These are phyloP conservation scores for Tachina lurida DNA, from an alignment of 2,888 invertebrate species.

Conservation along the genomic window DNA sequence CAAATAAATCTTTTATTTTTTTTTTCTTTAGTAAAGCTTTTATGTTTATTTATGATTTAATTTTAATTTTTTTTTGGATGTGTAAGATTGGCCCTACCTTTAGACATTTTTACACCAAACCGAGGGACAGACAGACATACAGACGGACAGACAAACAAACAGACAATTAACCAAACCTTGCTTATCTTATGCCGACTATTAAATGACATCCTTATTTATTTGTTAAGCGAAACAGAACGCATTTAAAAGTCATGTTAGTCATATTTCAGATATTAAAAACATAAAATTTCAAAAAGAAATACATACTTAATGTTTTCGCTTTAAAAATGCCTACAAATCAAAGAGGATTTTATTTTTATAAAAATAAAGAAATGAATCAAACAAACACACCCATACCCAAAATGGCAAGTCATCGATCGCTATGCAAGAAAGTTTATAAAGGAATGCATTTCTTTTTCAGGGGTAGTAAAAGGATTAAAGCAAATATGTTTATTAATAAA, in stretches of 20 bases:
- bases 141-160: constrained; percentile 21
- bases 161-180: constrained; percentile 43
- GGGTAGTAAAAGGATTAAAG: constrained; percentile 8
- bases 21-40: constrained; percentile 11
- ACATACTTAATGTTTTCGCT: constrained; percentile 17
- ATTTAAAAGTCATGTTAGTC: constrained; percentile 52
- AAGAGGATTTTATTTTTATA: neutral
- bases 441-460: constrained; percentile 1
- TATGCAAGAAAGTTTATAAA: neutral
- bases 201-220: constrained; percentile 58
- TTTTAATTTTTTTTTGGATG: neutral
- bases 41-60: neutral
- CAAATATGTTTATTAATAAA: no score
- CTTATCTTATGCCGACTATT: constrained; percentile 46
- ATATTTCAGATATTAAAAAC: constrained; percentile 56
- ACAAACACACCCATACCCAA: constrained; percentile 42
- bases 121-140: neutral
- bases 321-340: constrained; percentile 52
- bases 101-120: neutral
- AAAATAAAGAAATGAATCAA: neutral
- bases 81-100: constrained; percentile 49
- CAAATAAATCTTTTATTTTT: constrained; percentile 46
- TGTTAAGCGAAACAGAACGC: constrained; percentile 22
- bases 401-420: constrained; percentile 1
- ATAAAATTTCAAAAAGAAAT: constrained; percentile 39